A percentile compares a stretch with the other conserved stretches of the same genome.
These are phyloP conservation scores for Micromesistius poutassou DNA, from an alignment of 2,797 vertebrate species.

Conservation along the genomic window DNA sequence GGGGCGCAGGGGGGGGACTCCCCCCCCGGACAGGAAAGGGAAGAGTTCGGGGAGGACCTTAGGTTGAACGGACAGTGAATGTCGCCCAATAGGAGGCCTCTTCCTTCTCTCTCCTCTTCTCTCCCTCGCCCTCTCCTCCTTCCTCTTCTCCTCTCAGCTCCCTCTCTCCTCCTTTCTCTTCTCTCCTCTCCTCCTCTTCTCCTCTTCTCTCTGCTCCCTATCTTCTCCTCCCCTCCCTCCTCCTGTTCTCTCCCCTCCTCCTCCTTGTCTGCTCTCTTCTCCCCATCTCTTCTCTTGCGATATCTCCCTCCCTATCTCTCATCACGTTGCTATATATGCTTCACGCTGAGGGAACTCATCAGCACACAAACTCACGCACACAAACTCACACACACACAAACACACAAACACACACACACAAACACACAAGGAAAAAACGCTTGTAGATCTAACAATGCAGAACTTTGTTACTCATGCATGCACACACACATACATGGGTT, in stretches of 20 bases:
- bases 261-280: conserved; percentile 45
- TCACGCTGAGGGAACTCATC: conserved; percentile 54
- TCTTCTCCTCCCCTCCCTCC: conserved; percentile 44
- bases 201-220: conserved; percentile 15
- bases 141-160: conserved; percentile 50
- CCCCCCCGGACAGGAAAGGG: conserved; percentile 63
- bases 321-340: conserved; percentile 51
- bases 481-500: conserved; percentile 42
- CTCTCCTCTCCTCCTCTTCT: conserved; percentile 29
- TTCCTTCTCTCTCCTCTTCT: conserved; percentile 23
- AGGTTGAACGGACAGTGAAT: conserved; percentile 77
- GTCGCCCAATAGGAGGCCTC: conserved; percentile 32
- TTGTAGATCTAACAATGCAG: conserved; percentile 54
- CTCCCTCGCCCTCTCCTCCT: conserved; percentile 37
- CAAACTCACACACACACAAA: not conserved
- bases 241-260: conserved; percentile 32
- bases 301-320: conserved; percentile 48
- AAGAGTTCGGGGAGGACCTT: conserved; percentile 71
- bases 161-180: conserved; percentile 49
- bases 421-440: conserved; percentile 36
- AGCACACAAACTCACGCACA: conserved; percentile 26
- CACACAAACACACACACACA: too few relatives aligned
- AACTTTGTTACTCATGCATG: conserved; percentile 61
- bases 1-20: not conserved
- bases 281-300: conserved; percentile 44